Conservation (phyloP, 2,797 vertebrate genomes). For the Morelia viridis region DNA sequence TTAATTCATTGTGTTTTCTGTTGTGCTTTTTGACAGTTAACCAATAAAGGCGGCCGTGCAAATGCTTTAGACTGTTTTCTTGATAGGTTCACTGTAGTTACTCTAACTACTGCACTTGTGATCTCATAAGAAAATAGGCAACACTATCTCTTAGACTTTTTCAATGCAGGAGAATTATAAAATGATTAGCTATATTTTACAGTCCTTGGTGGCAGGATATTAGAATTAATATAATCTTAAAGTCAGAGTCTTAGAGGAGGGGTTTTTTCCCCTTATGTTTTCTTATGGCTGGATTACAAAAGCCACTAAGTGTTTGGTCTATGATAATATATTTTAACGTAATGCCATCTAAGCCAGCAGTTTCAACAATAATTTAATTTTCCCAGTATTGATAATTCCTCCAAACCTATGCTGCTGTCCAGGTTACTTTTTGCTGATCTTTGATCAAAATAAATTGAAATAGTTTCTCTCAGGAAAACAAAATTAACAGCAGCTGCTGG, state of each 20-base stretch:
- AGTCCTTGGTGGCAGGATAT: background rate
- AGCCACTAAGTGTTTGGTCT: background rate
- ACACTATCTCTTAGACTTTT: background rate
- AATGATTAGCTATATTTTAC: background rate
- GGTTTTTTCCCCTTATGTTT: background rate
- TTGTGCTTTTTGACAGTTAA: background rate
- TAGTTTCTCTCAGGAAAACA: too few species aligned
- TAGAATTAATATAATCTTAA: background rate
- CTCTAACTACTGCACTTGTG: too few species aligned
- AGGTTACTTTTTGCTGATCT: background rate
- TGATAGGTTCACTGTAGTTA: background rate
- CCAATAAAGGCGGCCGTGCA: background rate
- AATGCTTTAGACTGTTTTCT: background rate
- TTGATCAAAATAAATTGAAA: too few species aligned
- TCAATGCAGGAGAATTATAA: background rate
- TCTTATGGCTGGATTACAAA: background rate
- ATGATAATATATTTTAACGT: too few species aligned
- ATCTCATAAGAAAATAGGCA: background rate
- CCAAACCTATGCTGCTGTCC: background rate
- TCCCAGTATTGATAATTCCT: background rate
- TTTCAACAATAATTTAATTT: background rate
- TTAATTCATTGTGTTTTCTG: background rate
- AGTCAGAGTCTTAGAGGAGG: background rate
- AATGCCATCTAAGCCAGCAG: too few species aligned
- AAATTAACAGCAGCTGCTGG: background rate